A percentile compares a stretch with the other conserved stretches of the same genome.
phyloP scores from a whole-genome alignment of 2,888 invertebrate genomes.

The Drosophila ezoana region DNA sequence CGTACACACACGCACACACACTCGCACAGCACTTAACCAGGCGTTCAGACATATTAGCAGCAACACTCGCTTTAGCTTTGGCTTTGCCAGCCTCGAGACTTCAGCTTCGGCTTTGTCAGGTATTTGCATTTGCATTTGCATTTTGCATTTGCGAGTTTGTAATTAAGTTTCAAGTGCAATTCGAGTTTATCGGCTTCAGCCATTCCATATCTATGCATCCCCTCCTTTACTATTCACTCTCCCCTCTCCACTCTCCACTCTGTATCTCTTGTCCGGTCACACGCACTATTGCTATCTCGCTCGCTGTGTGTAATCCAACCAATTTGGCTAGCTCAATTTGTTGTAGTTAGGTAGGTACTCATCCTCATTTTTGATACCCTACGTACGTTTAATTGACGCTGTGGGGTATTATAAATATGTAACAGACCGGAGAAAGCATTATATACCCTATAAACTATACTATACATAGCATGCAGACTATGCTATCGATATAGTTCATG shows the following conservation, averaged over 20 bases:
- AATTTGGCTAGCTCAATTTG: conserved; percentile 57
- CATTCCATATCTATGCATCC: conserved; percentile 25
- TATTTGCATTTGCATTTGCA: conserved; percentile 63
- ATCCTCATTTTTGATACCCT: conserved; percentile 36
- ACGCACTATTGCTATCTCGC: not conserved
- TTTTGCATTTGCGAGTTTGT: conserved; percentile 70
- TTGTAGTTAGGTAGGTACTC: conserved; percentile 39
- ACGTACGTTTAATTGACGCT: not conserved
- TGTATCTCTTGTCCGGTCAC: not conserved
- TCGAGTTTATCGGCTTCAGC: conserved; percentile 68
- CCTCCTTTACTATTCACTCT: not conserved
- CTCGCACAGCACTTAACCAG: conserved; percentile 47
- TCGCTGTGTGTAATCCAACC: conserved; percentile 36
- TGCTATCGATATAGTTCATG: too few relatives aligned
- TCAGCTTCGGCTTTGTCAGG: conserved; percentile 57
- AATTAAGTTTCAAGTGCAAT: conserved; percentile 76
- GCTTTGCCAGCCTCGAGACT: conserved; percentile 16
- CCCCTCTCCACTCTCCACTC: not conserved
- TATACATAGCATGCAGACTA: too few relatives aligned
- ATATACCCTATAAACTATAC: not conserved
- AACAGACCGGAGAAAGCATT: not conserved
- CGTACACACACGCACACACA: not conserved
- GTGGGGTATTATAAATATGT: not conserved
- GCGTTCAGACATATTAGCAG: conserved; percentile 60
- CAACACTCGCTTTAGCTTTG: conserved; percentile 20